Evolutionary conservation across 2,888 invertebrate genomes (phyloP), one percentile per base, ranked within the genome.

Genomic region (Ophraella communa): DNA sequence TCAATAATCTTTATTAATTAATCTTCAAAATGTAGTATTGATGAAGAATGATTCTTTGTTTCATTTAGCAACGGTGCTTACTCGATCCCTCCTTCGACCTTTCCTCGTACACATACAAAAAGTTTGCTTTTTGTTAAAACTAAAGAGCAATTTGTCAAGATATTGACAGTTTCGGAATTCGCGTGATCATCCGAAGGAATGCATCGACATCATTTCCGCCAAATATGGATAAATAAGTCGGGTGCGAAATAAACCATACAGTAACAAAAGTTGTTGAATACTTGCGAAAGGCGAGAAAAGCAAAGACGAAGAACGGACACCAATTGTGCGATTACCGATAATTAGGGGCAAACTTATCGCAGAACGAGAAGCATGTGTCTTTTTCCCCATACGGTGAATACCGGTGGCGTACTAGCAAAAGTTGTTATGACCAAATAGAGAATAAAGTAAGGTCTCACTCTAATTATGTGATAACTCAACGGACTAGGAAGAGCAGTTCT

Each of bases 361-460:
- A 62, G 64, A 61, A 49, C 66, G 62, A 57, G 63, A 42, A 58
- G 65, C 58, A 63, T 63, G 72, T 70, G 67, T 66, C 69, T 73
- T n/a, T n/a, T 59, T 74, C 75, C 71, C 66, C 67, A 70, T 75
- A 75, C 71, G 76, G 74, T 65, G n/a, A 74, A 77, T 73, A 76
- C 76, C 72, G 69, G 76, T 79, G 77, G 77, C 77, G 78, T 77
- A 78, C 75, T 72, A 73, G 72, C 71, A 68, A 71, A 69, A 72
- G 73, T 74, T 68, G 78, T 73, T 76, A 74, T 77, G 71, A 74
- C 78, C 78, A 76, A 78, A 77, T 77, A 77, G 62, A 72, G 76
- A 47, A 30, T 66, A 45, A n/a, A 69, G 64, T 71, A 66, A 68
- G 70, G 64, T 66, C 72, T 70, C 65, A 64, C 68, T 71, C 56